Conservation (phyloP, 2,888 invertebrate species). For the Drosophila eohydei region DNA sequence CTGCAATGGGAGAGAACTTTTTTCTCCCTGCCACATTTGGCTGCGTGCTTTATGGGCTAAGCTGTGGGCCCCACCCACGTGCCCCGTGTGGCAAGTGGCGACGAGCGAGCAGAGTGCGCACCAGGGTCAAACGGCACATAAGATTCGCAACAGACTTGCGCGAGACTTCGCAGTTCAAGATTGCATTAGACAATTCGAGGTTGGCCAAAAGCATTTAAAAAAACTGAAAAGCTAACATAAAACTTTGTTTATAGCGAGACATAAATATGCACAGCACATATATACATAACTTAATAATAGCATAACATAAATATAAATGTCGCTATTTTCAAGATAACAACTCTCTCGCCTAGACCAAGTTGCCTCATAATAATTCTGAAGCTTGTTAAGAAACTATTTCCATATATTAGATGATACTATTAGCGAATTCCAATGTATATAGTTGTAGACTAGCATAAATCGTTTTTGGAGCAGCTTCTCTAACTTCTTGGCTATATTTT, state of each 20-base stretch:
- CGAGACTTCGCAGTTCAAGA: constrained; percentile 29
- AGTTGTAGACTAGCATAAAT: not conserved
- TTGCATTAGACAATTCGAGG: constrained; percentile 42
- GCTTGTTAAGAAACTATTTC: not conserved
- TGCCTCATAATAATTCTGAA: not conserved
- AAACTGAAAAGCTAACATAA: constrained; percentile 13
- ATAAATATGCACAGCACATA: constrained; percentile 1
- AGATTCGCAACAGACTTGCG: constrained; percentile 36
- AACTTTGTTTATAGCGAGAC: constrained; percentile 5
- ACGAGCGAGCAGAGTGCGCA: not conserved
- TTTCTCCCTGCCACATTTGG: constrained; percentile 11
- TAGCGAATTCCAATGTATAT: too few relatives aligned
- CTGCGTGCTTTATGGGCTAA: constrained; percentile 45
- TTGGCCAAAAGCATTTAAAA: constrained; percentile 21
- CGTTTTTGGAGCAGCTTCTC: not conserved
- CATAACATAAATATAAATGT: constrained; percentile 10
- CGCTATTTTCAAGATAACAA: not conserved
- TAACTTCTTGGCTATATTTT: not conserved
- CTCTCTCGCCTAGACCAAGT: not conserved
- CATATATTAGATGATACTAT: not conserved
- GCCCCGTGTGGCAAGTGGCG: not conserved
- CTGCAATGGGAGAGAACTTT: constrained; percentile 44
- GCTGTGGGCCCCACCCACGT: constrained; percentile 36
- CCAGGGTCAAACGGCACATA: constrained; percentile 50
- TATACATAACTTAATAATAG: not conserved